Evolutionary conservation across 2,113 vertebrate genomes (phyloP).

Genomic region (Emberiza fucata): DNA sequence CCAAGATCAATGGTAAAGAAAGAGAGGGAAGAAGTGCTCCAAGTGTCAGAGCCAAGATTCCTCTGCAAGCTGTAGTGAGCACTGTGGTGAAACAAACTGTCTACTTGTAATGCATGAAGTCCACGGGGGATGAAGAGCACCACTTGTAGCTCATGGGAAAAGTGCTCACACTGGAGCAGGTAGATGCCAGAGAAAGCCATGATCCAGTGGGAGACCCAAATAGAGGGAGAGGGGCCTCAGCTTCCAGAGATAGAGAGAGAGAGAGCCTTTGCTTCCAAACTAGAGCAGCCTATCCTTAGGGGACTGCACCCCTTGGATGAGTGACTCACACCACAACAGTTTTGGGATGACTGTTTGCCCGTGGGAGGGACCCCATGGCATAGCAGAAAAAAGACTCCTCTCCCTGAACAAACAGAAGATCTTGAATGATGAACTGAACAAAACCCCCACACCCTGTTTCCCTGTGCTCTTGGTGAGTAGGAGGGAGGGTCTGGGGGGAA

Average conservation of each 20-base stretch:
- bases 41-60: accelerated
- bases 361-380: not conserved
- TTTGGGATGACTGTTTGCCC: not conserved
- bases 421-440: not conserved
- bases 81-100: not conserved
- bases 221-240: not conserved
- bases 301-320: not conserved
- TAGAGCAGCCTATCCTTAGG: not conserved
- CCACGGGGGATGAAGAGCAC: not conserved
- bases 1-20: not conserved
- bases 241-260: not conserved
- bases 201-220: not conserved
- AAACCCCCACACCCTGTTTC: not conserved
- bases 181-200: not conserved
- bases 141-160: not conserved
- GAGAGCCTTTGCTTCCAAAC: not conserved
- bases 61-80: not conserved
- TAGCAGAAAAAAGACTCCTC: not conserved
- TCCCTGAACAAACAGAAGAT: not conserved
- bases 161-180: not conserved
- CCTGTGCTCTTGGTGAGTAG: not conserved
- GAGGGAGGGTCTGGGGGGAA: no score
- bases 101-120: not conserved
- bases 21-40: not conserved
- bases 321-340: not conserved